phyloP scores from a whole-genome alignment of 30 jellyfish, hydroid and myxozoan genomes.

The Pelagia noctiluca region DNA sequence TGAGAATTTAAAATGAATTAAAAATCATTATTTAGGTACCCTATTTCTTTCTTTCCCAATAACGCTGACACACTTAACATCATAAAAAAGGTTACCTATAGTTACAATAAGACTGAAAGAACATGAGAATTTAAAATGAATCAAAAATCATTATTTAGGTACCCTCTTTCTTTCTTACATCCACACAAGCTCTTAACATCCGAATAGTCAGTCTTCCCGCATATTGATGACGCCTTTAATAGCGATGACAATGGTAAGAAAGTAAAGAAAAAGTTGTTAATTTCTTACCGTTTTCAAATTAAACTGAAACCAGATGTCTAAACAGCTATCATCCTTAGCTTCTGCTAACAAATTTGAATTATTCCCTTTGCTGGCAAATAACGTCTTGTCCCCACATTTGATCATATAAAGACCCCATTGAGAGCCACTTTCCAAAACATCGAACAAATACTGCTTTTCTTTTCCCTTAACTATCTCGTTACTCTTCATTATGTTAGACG shows the following conservation, averaged over 20 bases:
- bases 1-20: no score
- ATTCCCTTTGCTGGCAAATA: constrained; percentile 28
- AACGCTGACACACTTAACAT: no score
- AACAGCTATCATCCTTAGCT: neutral
- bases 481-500: constrained; percentile 15
- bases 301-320: constrained; percentile 23
- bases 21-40: no score
- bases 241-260: neutral
- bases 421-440: constrained; percentile 3
- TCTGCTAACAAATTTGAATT: constrained; percentile 11
- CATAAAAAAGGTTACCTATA: no score
- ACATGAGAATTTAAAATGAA: no score
- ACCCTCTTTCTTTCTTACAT: no score
- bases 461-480: constrained; percentile 12
- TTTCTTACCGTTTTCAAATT: constrained; percentile 41
- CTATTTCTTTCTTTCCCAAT: no score
- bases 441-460: constrained; percentile 11
- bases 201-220: no score
- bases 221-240: no score
- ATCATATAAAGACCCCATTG: constrained; percentile 37
- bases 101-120: no score
- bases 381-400: constrained; percentile 11
- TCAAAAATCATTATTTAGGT: no score
- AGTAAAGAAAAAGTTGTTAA: neutral
- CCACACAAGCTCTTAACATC: no score